These are phyloP conservation scores for Ochropleura plecta DNA, from an alignment of 2,888 invertebrate species.

Conservation along the genomic window DNA sequence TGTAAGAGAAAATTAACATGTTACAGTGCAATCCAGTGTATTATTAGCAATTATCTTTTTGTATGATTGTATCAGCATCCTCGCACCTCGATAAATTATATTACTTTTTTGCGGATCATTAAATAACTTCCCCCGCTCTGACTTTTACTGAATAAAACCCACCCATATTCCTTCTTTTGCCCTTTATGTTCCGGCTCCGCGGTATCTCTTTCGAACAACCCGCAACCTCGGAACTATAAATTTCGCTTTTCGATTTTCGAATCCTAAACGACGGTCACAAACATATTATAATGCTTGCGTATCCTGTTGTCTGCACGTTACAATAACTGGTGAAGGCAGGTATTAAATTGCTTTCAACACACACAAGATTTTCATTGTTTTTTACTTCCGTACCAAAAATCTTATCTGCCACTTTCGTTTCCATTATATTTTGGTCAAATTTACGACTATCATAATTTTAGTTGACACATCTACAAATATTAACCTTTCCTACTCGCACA, in stretches of 20 bases:
- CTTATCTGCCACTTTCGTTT: not conserved
- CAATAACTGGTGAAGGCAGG: not conserved
- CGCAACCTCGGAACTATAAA: no score
- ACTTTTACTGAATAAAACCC: no score
- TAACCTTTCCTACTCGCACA: not conserved
- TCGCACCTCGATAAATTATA: not conserved
- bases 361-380: not conserved
- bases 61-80: slow-evolving; percentile 21
- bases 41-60: slow-evolving; percentile 51
- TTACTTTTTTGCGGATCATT: no score
- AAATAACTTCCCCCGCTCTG: no score
- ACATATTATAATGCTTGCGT: not conserved
- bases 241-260: no score
- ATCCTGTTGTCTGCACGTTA: not conserved
- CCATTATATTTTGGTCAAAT: no score
- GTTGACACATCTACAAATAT: not conserved
- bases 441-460: not conserved
- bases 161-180: no score
- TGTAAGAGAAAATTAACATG: slow-evolving; percentile 66
- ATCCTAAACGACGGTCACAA: no score
- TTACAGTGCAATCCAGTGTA: slow-evolving; percentile 43
- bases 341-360: no score
- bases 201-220: no score
- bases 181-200: no score
- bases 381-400: not conserved